phyloP scores from a whole-genome alignment of 1,140 invertebrate species.

The Saccostrea echinata region DNA sequence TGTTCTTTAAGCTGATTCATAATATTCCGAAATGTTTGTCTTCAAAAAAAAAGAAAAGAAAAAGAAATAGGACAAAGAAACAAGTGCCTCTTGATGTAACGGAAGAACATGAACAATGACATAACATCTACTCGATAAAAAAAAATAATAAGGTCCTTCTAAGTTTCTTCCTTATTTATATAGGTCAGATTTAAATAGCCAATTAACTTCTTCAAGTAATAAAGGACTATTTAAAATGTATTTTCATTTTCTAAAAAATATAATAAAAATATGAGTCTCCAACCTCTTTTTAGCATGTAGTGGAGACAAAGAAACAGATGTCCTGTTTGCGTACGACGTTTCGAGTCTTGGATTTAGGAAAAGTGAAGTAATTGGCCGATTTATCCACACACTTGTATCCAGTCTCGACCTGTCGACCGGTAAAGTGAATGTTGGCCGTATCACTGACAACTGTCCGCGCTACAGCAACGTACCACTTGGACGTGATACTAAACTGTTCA shows the following conservation, averaged over 20 bases:
- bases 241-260: too few relatives aligned
- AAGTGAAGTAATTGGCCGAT: conserved; percentile 58
- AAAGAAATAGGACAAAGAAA: too few relatives aligned
- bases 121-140: conserved; percentile 6
- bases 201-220: too few relatives aligned
- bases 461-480: conserved; percentile 57
- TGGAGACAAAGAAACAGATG: conserved; percentile 54
- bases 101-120: neutral
- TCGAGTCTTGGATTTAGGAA: conserved; percentile 60
- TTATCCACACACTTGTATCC: conserved; percentile 58
- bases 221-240: too few relatives aligned
- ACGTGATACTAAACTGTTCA: conserved; percentile 51
- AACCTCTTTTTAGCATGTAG: conserved; percentile 55
- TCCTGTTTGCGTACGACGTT: conserved; percentile 64
- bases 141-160: neutral
- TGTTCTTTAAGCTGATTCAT: too few relatives aligned
- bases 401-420: conserved; percentile 54
- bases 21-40: neutral
- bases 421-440: conserved; percentile 55
- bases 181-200: neutral
- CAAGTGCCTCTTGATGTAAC: neutral
- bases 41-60: neutral
- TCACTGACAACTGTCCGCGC: conserved; percentile 61
- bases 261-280: too few relatives aligned
- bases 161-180: neutral